Conservation (phyloP, 2,888 invertebrate species). For the Sinopyrophorus schimmeli region DNA sequence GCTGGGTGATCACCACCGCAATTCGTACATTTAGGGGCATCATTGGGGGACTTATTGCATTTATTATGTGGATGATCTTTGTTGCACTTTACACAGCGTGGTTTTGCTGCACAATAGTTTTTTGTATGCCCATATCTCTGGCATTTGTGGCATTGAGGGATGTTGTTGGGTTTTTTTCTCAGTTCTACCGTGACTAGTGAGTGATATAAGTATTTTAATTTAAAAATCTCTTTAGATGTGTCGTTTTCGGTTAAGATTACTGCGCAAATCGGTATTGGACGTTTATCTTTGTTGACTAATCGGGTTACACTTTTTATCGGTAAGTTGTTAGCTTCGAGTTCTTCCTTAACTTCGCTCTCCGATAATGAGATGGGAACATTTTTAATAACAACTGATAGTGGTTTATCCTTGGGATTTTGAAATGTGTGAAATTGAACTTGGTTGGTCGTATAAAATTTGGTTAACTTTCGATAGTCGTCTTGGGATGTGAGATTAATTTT, state of each 20-base stretch:
- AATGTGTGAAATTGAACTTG: slow-evolving; percentile 4
- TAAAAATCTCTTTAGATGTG: slow-evolving; percentile 4
- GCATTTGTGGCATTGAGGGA: slow-evolving; percentile 10
- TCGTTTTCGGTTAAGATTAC: slow-evolving; percentile 6
- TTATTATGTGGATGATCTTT: slow-evolving; percentile 1
- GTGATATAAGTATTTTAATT: slow-evolving; percentile 1
- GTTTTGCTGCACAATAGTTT: slow-evolving; percentile 3
- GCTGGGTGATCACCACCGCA: slow-evolving; percentile 7
- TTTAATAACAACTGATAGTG: slow-evolving; percentile 11
- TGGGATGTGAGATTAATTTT: slow-evolving; percentile 3
- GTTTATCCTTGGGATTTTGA: slow-evolving; percentile 9
- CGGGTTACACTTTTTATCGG: slow-evolving; percentile 7
- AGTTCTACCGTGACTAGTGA: slow-evolving; percentile 9
- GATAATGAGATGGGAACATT: slow-evolving; percentile 11
- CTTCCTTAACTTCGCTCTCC: slow-evolving; percentile 3
- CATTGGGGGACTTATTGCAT: background rate
- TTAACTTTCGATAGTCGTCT: slow-evolving; percentile 3
- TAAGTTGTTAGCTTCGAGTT: background rate
- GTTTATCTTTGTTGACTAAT: slow-evolving; percentile 7
- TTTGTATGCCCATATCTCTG: slow-evolving; percentile 7
- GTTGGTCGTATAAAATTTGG: slow-evolving; percentile 4
- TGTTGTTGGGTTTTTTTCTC: slow-evolving; percentile 4
- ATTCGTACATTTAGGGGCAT: slow-evolving; percentile 3
- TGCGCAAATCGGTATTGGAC: slow-evolving; percentile 4
- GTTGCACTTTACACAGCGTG: slow-evolving; percentile 7